Evolutionary conservation across 2,113 vertebrate genomes (phyloP), one percentile per base, ranked within the genome.

Genomic region (Macrotus californicus): DNA sequence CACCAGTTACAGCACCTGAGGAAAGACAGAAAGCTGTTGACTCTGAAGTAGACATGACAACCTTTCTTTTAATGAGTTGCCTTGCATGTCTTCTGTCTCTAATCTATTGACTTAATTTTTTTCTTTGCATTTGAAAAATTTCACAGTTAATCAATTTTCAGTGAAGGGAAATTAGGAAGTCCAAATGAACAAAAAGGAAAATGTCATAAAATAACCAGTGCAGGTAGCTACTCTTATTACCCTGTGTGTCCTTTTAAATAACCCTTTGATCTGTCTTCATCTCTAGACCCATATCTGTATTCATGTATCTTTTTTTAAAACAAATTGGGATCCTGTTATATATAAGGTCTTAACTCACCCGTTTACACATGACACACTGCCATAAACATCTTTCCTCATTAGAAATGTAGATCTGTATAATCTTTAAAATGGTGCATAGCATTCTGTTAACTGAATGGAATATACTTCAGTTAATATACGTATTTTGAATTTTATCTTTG

Each of bases 1-100:
- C 99, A 98, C 99, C 99, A 96, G 98, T 99, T 98, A 99, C 98
- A 99, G 99, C 98, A 99, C 99, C 99, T 98, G 96, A 95, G 97
- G 95, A 94, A 96, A 92, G 87, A 92, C 90, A 72, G 79, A 86
- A 97, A 29, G n/a, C 48, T 93, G 85, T 69, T 85, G 73, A 94
- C 86, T 95, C 43, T 89, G 95, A 93, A 56, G 82, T 0, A 2
- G 46, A 82, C 77, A 75, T 29, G 26, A 43, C 79, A 75, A 75
- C 64, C 70, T 93, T 73, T 70, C 36, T 89, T 82, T 91, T 14
- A 82, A 82, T 50, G 56, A 93, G 67, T 15, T 87, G 15, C 10
- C 22, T 92, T 8, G 26, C 61, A 31, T 4, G 26, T 87, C 56
- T 80, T 89, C 54, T 48, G 36, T 79, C 14, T 92, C 87, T 36